Conservation (phyloP, 2,797 vertebrate species). For the Sebastolobus altivelis region DNA sequence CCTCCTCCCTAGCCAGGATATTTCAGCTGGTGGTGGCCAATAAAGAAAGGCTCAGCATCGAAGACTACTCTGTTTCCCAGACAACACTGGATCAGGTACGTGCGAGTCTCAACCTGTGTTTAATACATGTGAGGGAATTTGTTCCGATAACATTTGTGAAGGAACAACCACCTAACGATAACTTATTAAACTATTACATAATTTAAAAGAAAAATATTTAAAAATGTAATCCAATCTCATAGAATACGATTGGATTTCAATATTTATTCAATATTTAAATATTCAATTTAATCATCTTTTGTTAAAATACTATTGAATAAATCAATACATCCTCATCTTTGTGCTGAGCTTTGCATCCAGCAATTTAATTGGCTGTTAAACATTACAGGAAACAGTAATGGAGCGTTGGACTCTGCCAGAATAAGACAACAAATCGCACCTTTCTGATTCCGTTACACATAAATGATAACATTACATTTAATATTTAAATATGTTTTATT, state of each 20-base stretch:
- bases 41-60: slow-evolving; percentile 93
- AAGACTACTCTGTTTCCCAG: slow-evolving; percentile 97
- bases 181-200: not conserved
- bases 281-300: not conserved
- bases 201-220: no score
- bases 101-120: not conserved
- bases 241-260: not conserved
- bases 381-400: not conserved
- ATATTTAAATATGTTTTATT: not conserved
- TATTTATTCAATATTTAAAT: not conserved
- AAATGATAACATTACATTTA: not conserved
- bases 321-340: not conserved
- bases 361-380: not conserved
- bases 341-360: not conserved
- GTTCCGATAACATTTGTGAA: not conserved
- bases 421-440: not conserved
- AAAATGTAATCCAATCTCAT: no score
- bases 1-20: slow-evolving; percentile 93
- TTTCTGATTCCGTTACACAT: not conserved
- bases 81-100: slow-evolving; percentile 97
- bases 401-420: not conserved
- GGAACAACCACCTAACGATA: not conserved
- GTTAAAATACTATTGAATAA: not conserved
- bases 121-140: not conserved
- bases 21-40: slow-evolving; percentile 95